Evolutionary conservation across 92 coral and sea anemone genomes (phyloP).

Genomic region (Isaurus tuberculatus): DNA sequence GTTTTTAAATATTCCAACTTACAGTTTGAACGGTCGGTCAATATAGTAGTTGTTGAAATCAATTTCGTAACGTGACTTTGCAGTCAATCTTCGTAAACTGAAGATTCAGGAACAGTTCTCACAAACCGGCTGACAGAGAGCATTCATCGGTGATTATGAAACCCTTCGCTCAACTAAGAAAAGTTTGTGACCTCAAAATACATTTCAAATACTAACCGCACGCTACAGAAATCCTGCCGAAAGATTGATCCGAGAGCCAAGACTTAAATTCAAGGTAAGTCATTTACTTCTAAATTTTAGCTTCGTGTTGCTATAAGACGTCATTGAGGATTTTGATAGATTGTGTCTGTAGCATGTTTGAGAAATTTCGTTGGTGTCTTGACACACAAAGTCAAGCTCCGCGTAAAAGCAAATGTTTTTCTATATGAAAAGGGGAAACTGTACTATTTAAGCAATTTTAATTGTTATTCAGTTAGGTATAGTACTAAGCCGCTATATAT

Average conservation of each 20-base stretch:
- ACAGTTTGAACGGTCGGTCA: not conserved
- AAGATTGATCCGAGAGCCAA: not conserved
- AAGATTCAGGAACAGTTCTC: not conserved
- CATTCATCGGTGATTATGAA: not conserved
- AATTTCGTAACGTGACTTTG: not conserved
- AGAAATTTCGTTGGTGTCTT: not conserved
- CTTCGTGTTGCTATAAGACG: not conserved
- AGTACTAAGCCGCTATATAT: not conserved
- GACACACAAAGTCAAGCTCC: not conserved
- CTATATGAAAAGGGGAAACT: not conserved
- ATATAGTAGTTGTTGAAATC: not conserved
- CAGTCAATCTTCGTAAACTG: not conserved
- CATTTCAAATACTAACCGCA: slow-evolving; percentile 8
- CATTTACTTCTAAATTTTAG: not conserved
- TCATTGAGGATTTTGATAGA: not conserved
- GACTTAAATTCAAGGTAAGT: slow-evolving; percentile 27
- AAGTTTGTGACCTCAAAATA: slow-evolving; percentile 23
- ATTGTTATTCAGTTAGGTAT: not conserved
- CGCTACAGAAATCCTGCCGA: slow-evolving; percentile 3
- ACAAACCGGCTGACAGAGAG: not conserved
- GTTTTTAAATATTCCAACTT: slow-evolving; percentile 21
- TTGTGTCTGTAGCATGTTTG: not conserved
- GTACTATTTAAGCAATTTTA: not conserved
- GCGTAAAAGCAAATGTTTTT: not conserved
- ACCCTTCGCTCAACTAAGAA: not conserved